Percentiles rank a stretch among this genome's conserved stretches.
phyloP scores from a whole-genome alignment of 1,140 invertebrate species.

The Temnothorax curvispinosus region DNA sequence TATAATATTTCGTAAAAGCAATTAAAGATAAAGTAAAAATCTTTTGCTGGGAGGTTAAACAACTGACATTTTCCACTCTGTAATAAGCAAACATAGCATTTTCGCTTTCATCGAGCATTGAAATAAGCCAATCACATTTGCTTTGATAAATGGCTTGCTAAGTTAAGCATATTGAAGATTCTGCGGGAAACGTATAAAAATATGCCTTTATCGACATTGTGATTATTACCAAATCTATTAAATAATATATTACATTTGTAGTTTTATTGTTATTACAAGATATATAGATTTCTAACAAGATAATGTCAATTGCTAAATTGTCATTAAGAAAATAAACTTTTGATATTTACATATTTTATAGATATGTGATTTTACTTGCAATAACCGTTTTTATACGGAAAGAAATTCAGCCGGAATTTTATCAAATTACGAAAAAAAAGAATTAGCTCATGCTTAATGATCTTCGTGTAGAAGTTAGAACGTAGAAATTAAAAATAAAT shows the following conservation, averaged over 20 bases:
- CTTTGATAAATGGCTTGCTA: not conserved
- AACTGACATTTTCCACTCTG: constrained; percentile 18
- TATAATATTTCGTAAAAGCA: constrained; percentile 23
- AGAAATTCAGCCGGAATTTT: not conserved
- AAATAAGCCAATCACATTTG: not conserved
- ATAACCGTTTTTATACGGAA: too few relatives aligned
- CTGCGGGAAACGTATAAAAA: not conserved
- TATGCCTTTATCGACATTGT: not conserved
- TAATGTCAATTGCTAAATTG: not conserved
- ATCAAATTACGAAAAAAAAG: not conserved
- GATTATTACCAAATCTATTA: not conserved
- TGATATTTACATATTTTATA: not conserved
- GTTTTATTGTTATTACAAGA: not conserved
- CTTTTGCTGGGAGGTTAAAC: not conserved
- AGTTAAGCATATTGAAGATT: not conserved
- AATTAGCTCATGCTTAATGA: not conserved
- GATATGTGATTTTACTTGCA: not conserved
- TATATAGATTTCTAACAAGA: not conserved
- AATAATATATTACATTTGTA: not conserved
- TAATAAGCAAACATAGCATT: constrained; percentile 6
- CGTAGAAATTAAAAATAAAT: not conserved
- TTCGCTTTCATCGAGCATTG: not conserved
- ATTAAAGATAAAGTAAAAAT: constrained; percentile 33
- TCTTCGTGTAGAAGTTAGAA: not conserved
- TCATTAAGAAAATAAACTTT: not conserved